These are phyloP conservation scores for Gastrophryne carolinensis DNA, from an alignment of 2,797 vertebrate genomes.

Conservation along the genomic window DNA sequence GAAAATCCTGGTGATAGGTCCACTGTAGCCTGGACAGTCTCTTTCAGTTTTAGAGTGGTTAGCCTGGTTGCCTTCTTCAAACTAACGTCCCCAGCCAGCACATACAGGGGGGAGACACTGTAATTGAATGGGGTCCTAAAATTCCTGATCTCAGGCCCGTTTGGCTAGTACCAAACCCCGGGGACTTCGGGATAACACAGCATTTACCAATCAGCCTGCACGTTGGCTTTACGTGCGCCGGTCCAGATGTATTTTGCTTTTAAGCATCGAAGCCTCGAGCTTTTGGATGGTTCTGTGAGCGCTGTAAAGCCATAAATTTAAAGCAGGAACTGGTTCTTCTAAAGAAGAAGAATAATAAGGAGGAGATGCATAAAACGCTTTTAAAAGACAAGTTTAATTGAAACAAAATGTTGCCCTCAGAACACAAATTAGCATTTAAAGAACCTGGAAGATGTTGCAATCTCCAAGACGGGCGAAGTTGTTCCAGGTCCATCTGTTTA, in stretches of 20 bases:
- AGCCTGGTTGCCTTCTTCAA: no score
- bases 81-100: no score
- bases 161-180: no score
- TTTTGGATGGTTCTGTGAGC: not conserved
- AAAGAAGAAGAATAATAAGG: conserved; percentile 11
- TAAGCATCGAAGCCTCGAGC: conserved; percentile 2
- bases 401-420: conserved; percentile 27
- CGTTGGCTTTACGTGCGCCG: no score
- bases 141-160: no score
- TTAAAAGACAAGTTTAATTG: conserved; percentile 12
- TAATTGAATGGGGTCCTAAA: no score
- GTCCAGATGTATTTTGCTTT: not conserved
- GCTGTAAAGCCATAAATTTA: conserved; percentile 4
- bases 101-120: no score
- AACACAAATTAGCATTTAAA: not conserved
- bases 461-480: not conserved
- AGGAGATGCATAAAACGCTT: not conserved
- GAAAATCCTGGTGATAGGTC: no score
- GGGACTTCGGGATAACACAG: no score
- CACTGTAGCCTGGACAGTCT: no score
- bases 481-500: conserved; percentile 3
- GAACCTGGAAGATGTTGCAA: not conserved
- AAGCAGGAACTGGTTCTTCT: conserved; percentile 2
- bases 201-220: no score
- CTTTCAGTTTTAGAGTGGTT: no score